These are phyloP conservation scores for Ornithorhynchus anatinus DNA, from an alignment of 2,113 vertebrate genomes.

Conservation along the genomic window DNA sequence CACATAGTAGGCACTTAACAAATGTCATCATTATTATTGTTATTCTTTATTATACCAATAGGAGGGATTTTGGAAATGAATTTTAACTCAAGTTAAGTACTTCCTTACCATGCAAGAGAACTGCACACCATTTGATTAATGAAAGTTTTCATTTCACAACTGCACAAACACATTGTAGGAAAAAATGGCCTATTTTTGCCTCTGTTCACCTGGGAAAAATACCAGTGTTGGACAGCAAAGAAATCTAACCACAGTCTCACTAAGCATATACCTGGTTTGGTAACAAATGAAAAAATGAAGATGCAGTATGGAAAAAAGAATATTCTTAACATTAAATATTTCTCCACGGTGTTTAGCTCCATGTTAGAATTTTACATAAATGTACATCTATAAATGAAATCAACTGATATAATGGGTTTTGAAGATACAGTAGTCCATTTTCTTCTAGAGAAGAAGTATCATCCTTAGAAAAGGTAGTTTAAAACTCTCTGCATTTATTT, in stretches of 20 bases:
- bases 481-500: background rate
- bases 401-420: background rate
- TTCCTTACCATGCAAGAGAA: too few species aligned
- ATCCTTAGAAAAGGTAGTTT: constrained; percentile 33
- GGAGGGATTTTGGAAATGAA: too few species aligned
- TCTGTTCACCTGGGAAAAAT: background rate
- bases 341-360: too few species aligned
- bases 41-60: too few species aligned
- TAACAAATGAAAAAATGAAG: background rate
- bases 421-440: background rate
- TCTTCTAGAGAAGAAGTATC: background rate
- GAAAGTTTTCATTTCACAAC: too few species aligned
- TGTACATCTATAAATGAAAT: background rate
- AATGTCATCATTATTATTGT: too few species aligned
- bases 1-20: too few species aligned
- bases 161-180: background rate
- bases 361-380: too few species aligned
- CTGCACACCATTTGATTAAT: too few species aligned
- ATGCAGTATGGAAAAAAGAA: background rate
- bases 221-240: constrained; percentile 1
- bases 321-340: background rate
- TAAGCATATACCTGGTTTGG: rapidly evolving
- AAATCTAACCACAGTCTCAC: constrained; percentile 9
- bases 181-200: background rate
- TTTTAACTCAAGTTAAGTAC: too few species aligned